These are phyloP conservation scores for Drosophila mayaguana DNA, from an alignment of 2,888 invertebrate genomes.

Conservation along the genomic window DNA sequence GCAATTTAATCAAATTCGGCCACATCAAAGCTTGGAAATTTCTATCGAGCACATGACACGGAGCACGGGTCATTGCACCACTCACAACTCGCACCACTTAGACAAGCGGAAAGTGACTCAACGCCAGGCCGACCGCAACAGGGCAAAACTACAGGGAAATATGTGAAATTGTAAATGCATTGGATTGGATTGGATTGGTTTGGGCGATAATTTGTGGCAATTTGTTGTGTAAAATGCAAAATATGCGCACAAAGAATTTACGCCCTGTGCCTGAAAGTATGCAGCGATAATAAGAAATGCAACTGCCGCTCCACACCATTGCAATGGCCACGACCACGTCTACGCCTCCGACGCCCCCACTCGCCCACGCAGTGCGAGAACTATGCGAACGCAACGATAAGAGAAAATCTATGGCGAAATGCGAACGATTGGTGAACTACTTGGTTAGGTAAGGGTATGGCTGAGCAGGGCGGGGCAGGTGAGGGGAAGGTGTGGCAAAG, in stretches of 20 bases:
- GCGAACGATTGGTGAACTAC: slow-evolving; percentile 61
- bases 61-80: slow-evolving; percentile 8
- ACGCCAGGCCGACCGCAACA: neutral
- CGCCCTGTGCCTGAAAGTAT: slow-evolving; percentile 70
- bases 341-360: no score
- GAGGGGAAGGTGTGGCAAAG: neutral
- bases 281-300: slow-evolving; percentile 59
- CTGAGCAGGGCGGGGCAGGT: neutral
- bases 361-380: slow-evolving; percentile 34
- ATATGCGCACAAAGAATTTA: slow-evolving; percentile 41
- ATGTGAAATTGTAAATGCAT: slow-evolving; percentile 39
- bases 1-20: slow-evolving; percentile 62
- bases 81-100: slow-evolving; percentile 10
- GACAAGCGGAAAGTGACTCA: neutral
- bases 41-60: neutral
- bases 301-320: slow-evolving; percentile 28
- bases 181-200: slow-evolving; percentile 4
- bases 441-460: slow-evolving; percentile 8
- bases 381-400: slow-evolving; percentile 61
- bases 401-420: slow-evolving; percentile 63
- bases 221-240: slow-evolving; percentile 28
- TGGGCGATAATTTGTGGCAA: slow-evolving; percentile 27
- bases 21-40: slow-evolving; percentile 62
- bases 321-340: neutral
- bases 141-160: slow-evolving; percentile 33